Evolutionary conservation across 23 tunicate species (phyloP).

Genomic region (Phallusia fumigata): DNA sequence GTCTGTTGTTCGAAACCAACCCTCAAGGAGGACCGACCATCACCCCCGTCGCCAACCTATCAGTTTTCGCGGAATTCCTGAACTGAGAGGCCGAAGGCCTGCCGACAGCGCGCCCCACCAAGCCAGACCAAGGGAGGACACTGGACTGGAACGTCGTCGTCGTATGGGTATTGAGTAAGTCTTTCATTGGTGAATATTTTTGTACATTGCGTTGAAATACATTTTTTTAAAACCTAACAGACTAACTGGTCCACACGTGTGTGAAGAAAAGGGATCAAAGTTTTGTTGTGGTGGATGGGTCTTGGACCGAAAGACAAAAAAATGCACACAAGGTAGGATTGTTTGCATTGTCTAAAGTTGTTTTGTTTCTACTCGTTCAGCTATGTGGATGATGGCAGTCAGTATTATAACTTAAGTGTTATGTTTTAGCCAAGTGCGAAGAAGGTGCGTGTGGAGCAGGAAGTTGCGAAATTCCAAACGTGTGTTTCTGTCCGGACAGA

Average conservation of each 20-base stretch:
- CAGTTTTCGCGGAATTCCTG: not conserved
- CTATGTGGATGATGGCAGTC: too few species aligned
- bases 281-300: slow-evolving; percentile 96
- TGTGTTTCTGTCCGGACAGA: slow-evolving; percentile 52
- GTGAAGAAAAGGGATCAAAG: slow-evolving; percentile 70
- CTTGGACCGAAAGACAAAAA: slow-evolving; percentile 21
- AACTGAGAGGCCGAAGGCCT: not conserved
- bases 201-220: not conserved
- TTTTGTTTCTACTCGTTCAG: too few species aligned
- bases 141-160: slow-evolving; percentile 5
- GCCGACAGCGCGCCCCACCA: not conserved
- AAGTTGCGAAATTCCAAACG: slow-evolving; percentile 38
- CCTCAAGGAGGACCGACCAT: slow-evolving; percentile 4
- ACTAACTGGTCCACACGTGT: slow-evolving; percentile 79
- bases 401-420: too few species aligned
- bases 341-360: too few species aligned
- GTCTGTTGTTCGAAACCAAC: not conserved
- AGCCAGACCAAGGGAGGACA: not conserved
- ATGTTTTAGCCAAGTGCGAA: slow-evolving; percentile 52
- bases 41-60: not conserved
- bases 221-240: slow-evolving; percentile 7
- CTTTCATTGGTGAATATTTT: not conserved
- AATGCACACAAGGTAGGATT: slow-evolving; percentile 65
- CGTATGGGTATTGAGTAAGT: slow-evolving; percentile 26
- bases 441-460: slow-evolving; percentile 64